A percentile compares a stretch with the other conserved stretches of the same genome.
Conservation (phyloP, 1,140 invertebrate genomes). For the Thalassaphorura encarpata region DNA sequence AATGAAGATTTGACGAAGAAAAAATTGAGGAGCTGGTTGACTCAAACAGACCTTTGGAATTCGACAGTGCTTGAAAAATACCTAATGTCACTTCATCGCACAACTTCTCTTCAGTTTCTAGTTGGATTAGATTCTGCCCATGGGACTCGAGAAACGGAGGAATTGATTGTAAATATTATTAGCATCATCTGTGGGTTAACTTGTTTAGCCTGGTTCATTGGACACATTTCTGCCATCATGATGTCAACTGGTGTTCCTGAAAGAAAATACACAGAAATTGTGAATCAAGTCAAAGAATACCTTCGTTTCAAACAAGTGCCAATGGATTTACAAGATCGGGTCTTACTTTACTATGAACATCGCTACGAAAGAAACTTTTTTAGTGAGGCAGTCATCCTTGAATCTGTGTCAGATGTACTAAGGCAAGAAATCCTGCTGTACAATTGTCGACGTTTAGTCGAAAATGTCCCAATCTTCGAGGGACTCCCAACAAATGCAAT, state of each 20-base stretch:
- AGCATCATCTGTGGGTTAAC: constrained; percentile 17
- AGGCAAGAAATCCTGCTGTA: constrained; percentile 20
- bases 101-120: constrained; percentile 10
- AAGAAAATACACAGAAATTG: constrained; percentile 19
- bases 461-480: constrained; percentile 21
- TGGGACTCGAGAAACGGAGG: constrained; percentile 12
- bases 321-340: constrained; percentile 16
- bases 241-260: constrained; percentile 16
- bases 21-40: constrained; percentile 18
- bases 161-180: constrained; percentile 14
- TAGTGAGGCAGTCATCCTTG: constrained; percentile 18
- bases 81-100: constrained; percentile 12
- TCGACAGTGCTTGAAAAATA: constrained; percentile 9
- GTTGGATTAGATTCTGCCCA: constrained; percentile 9
- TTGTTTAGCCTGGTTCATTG: constrained; percentile 17
- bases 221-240: constrained; percentile 15
- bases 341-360: constrained; percentile 17
- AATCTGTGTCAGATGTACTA: constrained; percentile 16
- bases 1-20: background rate
- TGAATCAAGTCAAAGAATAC: constrained; percentile 24
- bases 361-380: constrained; percentile 22
- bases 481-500: constrained; percentile 13
- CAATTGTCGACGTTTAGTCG: constrained; percentile 21
- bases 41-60: constrained; percentile 16
- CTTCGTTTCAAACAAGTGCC: constrained; percentile 29